Evolutionary conservation across 1,140 invertebrate genomes (phyloP).

Genomic region (Stegodyphus mimosarum): DNA sequence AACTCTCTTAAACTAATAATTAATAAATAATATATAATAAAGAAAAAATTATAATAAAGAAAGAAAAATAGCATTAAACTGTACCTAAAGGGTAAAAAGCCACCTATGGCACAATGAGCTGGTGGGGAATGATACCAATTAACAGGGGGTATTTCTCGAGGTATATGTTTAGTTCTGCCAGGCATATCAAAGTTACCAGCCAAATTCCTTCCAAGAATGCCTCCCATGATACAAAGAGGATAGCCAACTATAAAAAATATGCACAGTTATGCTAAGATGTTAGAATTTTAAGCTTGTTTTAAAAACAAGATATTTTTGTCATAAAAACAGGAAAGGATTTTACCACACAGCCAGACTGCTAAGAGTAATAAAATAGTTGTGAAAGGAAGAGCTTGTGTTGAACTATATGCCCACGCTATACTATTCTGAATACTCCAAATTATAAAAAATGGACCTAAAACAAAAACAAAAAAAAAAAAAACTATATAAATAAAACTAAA

Average conservation of each 20-base stretch:
- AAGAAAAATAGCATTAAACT: too few relatives aligned
- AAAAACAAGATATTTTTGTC: background rate
- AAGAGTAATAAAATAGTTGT: slow-evolving; percentile 71
- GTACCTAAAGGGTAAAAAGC: slow-evolving; percentile 73
- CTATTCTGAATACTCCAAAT: slow-evolving; percentile 72
- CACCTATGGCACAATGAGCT: slow-evolving; percentile 71
- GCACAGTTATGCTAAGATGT: background rate
- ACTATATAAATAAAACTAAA: background rate
- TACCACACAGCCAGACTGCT: slow-evolving; percentile 71
- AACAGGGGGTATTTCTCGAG: slow-evolving; percentile 71
- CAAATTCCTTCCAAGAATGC: slow-evolving; percentile 72
- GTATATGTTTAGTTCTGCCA: slow-evolving; percentile 72
- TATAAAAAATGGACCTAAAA: slow-evolving; percentile 71
- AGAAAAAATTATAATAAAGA: too few relatives aligned
- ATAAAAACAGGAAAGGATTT: slow-evolving; percentile 62
- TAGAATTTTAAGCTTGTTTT: background rate
- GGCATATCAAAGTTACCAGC: slow-evolving; percentile 70
- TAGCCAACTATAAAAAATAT: slow-evolving; percentile 70
- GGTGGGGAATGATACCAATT: slow-evolving; percentile 70
- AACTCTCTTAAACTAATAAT: too few relatives aligned
- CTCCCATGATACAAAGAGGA: slow-evolving; percentile 71
- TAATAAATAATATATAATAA: too few relatives aligned
- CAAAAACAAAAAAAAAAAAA: slow-evolving; percentile 1
- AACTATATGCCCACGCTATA: slow-evolving; percentile 72
- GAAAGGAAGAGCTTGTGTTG: slow-evolving; percentile 72